Evolutionary conservation across 2,888 invertebrate species (phyloP).

Genomic region (Cephus pygmeus): DNA sequence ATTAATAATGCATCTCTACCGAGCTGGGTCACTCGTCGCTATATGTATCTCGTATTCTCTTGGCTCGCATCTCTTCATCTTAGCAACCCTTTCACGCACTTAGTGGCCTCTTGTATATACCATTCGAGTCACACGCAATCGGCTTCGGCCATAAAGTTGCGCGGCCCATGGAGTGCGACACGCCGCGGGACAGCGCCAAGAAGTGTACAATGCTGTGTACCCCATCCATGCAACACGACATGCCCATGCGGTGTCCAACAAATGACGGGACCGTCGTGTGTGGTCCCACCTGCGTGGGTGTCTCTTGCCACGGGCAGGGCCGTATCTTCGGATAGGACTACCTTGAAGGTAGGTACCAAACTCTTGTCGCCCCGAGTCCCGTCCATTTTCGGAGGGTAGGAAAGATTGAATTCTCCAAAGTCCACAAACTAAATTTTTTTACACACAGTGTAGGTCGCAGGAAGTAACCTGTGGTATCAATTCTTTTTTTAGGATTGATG

Average conservation of each 20-base stretch:
- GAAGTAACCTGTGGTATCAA: neutral
- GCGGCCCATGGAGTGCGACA: slow-evolving; percentile 47
- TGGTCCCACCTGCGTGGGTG: slow-evolving; percentile 63
- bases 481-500: neutral
- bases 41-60: slow-evolving; percentile 18
- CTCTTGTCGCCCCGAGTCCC: neutral
- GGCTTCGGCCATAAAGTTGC: slow-evolving; percentile 53
- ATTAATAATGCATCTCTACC: slow-evolving; percentile 37
- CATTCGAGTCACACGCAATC: slow-evolving; percentile 53
- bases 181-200: slow-evolving; percentile 54
- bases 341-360: neutral
- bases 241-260: slow-evolving; percentile 60
- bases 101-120: slow-evolving; percentile 20
- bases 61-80: slow-evolving; percentile 19
- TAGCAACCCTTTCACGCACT: slow-evolving; percentile 17
- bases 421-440: neutral
- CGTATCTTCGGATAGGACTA: slow-evolving; percentile 7
- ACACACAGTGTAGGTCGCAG: neutral
- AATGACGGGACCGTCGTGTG: slow-evolving; percentile 64
- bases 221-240: slow-evolving; percentile 52
- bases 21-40: neutral
- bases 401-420: neutral
- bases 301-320: slow-evolving; percentile 35
- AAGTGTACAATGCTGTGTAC: slow-evolving; percentile 57
- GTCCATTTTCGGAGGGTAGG: neutral